phyloP scores from a whole-genome alignment of 2,888 invertebrate species.

The Bombylius discolor region DNA sequence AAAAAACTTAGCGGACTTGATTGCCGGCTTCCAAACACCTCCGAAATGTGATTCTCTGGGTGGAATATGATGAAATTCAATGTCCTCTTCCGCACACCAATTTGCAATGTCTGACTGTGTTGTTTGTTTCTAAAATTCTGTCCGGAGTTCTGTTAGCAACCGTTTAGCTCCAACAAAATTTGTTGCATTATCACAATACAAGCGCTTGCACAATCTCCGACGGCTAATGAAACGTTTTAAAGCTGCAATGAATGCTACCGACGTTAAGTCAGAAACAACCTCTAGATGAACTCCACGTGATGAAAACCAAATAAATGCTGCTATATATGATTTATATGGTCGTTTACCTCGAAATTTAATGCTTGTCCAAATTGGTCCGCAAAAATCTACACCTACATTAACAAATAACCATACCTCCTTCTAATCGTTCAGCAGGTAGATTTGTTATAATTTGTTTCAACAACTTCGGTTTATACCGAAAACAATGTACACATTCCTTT shows the following conservation, averaged over 20 bases:
- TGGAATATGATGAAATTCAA: neutral
- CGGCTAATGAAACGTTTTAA: conserved; percentile 12
- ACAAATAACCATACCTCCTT: conserved; percentile 10
- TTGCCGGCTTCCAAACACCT: neutral
- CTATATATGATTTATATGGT: conserved; percentile 11
- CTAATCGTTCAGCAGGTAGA: conserved; percentile 8
- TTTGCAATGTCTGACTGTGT: no score
- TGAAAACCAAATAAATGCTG: conserved; percentile 13
- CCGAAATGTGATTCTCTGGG: neutral
- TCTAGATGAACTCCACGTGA: conserved; percentile 13
- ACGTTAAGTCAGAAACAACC: conserved; percentile 11
- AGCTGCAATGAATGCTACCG: conserved; percentile 13
- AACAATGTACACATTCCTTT: conserved; percentile 7
- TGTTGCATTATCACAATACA: conserved; percentile 15
- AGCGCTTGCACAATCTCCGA: conserved; percentile 5
- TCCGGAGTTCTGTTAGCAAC: neutral
- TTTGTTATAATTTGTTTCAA: conserved; percentile 14
- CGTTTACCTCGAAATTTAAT: conserved; percentile 4
- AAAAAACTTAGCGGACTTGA: neutral
- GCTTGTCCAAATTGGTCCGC: conserved; percentile 12
- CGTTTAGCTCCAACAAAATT: conserved; percentile 12
- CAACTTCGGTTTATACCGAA: conserved; percentile 1
- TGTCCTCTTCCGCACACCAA: neutral
- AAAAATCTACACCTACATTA: conserved; percentile 14
- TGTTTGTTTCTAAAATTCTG: no score